phyloP scores from a whole-genome alignment of 2,113 vertebrate genomes.

The Callaeas wilsoni region DNA sequence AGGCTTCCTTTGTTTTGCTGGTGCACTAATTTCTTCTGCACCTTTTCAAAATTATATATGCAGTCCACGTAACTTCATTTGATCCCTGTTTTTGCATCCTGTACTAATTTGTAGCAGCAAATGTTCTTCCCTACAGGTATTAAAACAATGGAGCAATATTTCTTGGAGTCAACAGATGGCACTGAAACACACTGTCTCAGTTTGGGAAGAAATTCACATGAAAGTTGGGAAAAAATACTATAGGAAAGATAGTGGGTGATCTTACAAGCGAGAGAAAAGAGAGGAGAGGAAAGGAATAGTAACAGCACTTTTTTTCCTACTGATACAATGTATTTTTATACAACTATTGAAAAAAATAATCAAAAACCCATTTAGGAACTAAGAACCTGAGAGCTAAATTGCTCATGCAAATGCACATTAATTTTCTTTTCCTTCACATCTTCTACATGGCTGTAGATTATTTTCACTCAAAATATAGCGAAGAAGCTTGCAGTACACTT shows the following conservation, averaged over 20 bases:
- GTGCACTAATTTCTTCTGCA: neutral
- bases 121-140: neutral
- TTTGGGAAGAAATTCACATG: neutral
- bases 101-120: neutral
- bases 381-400: neutral
- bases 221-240: neutral
- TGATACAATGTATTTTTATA: neutral
- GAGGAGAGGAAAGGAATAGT: neutral
- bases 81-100: neutral
- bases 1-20: neutral
- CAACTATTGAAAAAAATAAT: neutral
- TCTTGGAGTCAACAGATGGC: conserved; percentile 32
- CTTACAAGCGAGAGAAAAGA: neutral
- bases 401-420: neutral
- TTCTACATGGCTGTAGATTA: neutral
- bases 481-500: neutral
- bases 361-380: neutral
- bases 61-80: neutral
- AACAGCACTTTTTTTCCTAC: neutral
- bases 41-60: neutral
- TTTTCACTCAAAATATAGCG: neutral
- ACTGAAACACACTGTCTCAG: neutral
- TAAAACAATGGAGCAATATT: neutral
- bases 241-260: neutral
- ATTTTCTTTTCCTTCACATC: neutral